phyloP scores from a whole-genome alignment of 2,113 vertebrate species.

The Chaetodon auriga region DNA sequence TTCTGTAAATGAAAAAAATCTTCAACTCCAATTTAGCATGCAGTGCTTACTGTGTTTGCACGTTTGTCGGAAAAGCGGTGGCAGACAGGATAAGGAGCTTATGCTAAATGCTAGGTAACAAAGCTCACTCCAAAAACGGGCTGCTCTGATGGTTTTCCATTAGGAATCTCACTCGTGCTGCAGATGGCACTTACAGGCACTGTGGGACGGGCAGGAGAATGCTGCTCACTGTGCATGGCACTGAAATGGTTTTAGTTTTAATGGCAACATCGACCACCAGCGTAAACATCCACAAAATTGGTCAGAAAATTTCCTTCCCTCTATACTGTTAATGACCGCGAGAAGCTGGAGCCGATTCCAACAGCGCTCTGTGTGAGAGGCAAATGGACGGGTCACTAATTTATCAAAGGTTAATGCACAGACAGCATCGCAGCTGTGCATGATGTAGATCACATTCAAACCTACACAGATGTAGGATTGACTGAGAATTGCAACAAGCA shows the following conservation, averaged over 20 bases:
- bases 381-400: not conserved
- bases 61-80: slow-evolving; percentile 18
- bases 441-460: too few relatives aligned
- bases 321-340: not conserved
- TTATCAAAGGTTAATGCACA: not conserved
- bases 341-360: not conserved
- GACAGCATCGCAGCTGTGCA: not conserved
- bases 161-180: slow-evolving; percentile 21
- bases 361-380: slow-evolving; percentile 1
- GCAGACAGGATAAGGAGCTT: slow-evolving; percentile 35
- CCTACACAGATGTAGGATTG: not conserved
- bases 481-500: not conserved
- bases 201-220: slow-evolving; percentile 28
- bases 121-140: slow-evolving; percentile 19
- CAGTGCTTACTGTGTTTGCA: not conserved
- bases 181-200: slow-evolving; percentile 19
- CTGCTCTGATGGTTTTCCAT: slow-evolving; percentile 33
- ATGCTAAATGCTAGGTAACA: slow-evolving; percentile 29
- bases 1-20: not conserved
- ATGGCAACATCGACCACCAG: not conserved
- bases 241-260: slow-evolving; percentile 32
- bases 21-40: not conserved
- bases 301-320: too few relatives aligned
- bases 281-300: slow-evolving; percentile 15
- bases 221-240: slow-evolving; percentile 7